Evolutionary conservation across 2,113 vertebrate genomes (phyloP).

Genomic region (Orientallactaga bullata): DNA sequence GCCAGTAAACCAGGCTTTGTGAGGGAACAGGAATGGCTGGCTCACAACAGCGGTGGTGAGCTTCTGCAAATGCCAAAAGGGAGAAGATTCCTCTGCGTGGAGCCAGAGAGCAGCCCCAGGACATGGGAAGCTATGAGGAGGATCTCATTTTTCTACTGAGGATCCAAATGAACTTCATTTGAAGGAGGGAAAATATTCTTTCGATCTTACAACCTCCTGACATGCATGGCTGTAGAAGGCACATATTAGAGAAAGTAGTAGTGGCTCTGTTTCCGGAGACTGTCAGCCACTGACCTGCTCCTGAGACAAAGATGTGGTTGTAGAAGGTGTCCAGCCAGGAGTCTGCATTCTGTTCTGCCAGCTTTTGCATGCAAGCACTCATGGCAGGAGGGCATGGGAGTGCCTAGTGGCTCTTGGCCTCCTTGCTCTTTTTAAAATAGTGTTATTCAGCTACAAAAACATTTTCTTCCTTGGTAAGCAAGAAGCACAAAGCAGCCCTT

Average conservation of each 20-base stretch:
- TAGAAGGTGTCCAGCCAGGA: background rate
- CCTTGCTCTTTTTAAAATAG: background rate
- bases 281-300: background rate
- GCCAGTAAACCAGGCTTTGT: too few species aligned
- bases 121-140: too few species aligned
- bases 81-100: too few species aligned
- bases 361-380: background rate
- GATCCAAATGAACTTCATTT: background rate
- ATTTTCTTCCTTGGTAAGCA: conserved; percentile 77
- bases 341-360: background rate
- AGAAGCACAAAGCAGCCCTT: conserved; percentile 88
- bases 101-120: too few species aligned
- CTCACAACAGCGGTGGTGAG: too few species aligned
- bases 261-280: background rate
- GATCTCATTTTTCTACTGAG: background rate
- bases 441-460: conserved; percentile 72
- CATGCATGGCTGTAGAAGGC: background rate
- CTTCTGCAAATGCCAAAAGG: too few species aligned
- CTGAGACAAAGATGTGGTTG: background rate
- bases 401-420: conserved; percentile 51
- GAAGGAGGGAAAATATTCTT: conserved; percentile 1
- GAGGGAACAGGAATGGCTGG: too few species aligned
- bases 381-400: background rate
- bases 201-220: conserved; percentile 24
- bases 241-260: background rate